Evolutionary conservation across 2,888 invertebrate species (phyloP).

Genomic region (Campoletis raptor): DNA sequence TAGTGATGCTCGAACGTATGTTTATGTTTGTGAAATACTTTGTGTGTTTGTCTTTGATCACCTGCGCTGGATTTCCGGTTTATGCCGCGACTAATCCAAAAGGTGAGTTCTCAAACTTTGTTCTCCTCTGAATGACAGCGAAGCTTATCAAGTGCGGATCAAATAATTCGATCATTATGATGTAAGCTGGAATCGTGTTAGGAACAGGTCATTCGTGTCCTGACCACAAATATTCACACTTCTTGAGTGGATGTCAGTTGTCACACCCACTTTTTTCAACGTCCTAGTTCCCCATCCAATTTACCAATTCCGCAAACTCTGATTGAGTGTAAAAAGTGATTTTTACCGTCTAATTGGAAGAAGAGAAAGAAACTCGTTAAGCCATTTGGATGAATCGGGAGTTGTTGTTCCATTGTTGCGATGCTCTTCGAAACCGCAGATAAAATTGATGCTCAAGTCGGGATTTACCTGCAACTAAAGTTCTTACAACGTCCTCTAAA

Average conservation of each 20-base stretch:
- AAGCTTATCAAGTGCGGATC: background rate
- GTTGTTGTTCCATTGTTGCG: background rate
- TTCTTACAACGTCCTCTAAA: background rate
- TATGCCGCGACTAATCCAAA: slow-evolving; percentile 49
- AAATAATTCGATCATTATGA: background rate
- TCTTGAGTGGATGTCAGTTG: background rate
- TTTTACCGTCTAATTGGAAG: background rate
- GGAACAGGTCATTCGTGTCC: background rate
- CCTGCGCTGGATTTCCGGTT: slow-evolving; percentile 51
- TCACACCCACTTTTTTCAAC: slow-evolving; percentile 24
- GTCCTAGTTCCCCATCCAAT: background rate
- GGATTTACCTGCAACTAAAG: background rate
- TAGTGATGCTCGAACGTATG: slow-evolving; percentile 37
- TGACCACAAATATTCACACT: background rate
- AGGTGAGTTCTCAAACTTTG: slow-evolving; percentile 54
- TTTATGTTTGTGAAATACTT: slow-evolving; percentile 57
- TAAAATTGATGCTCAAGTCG: background rate
- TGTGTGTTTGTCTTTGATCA: slow-evolving; percentile 51
- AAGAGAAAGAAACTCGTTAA: background rate
- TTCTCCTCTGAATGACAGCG: background rate
- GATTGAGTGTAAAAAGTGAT: background rate
- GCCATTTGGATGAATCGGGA: background rate
- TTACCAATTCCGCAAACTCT: background rate
- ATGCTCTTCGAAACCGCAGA: background rate
- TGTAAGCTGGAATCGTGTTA: background rate